Percentiles rank a stretch among this genome's conserved stretches.
These are phyloP conservation scores for Lutjanus campechanus DNA, from an alignment of 2,797 vertebrate genomes.

Conservation along the genomic window DNA sequence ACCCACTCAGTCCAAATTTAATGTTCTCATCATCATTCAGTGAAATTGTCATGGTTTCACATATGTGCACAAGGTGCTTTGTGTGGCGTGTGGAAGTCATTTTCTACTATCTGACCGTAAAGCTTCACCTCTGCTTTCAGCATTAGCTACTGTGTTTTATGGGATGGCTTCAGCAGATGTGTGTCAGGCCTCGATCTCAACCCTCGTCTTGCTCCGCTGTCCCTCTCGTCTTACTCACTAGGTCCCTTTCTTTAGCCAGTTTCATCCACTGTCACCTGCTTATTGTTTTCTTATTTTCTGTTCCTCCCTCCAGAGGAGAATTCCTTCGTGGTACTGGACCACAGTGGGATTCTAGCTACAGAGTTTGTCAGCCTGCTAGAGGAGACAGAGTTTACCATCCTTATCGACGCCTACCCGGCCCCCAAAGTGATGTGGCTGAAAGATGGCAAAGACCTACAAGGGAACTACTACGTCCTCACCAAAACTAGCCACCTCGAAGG, in stretches of 20 bases:
- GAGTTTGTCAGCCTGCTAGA: conserved; percentile 91
- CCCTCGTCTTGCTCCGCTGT: background rate
- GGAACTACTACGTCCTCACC: conserved; percentile 71
- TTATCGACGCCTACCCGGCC: conserved; percentile 89
- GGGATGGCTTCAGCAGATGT: conserved; percentile 82
- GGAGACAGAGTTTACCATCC: conserved; percentile 91
- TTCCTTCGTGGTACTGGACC: conserved; percentile 90
- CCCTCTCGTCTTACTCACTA: background rate
- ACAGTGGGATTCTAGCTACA: conserved; percentile 86
- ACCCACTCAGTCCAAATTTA: conserved; percentile 35
- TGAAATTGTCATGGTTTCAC: conserved; percentile 39
- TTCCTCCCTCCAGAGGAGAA: conserved; percentile 82
- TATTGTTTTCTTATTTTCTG: background rate
- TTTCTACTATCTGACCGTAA: conserved; percentile 54
- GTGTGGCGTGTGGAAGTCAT: conserved; percentile 56
- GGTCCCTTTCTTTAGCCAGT: background rate
- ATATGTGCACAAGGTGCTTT: conserved; percentile 34
- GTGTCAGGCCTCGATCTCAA: conserved; percentile 54
- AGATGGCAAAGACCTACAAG: conserved; percentile 83
- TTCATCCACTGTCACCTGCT: background rate
- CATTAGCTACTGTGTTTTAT: conserved; percentile 78
- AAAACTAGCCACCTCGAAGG: conserved; percentile 73
- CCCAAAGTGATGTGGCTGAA: conserved; percentile 94
- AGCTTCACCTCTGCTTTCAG: conserved; percentile 79
- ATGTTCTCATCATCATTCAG: conserved; percentile 41